Evolutionary conservation across 1,140 invertebrate species (phyloP).

Genomic region (Microvelia longipes): DNA sequence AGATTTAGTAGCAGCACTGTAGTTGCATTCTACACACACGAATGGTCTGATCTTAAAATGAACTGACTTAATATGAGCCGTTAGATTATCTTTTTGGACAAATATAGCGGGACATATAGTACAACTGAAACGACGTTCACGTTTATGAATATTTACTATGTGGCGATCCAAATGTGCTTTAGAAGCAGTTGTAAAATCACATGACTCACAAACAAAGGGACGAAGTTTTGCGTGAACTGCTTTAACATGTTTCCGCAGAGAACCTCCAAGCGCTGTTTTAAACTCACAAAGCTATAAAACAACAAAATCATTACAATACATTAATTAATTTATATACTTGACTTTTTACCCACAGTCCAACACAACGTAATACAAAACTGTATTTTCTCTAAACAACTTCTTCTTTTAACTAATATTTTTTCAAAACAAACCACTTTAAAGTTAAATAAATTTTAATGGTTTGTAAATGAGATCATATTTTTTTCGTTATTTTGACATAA

Average conservation of each 20-base stretch:
- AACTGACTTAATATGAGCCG: background rate
- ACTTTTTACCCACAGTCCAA: too few relatives aligned
- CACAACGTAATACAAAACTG: too few relatives aligned
- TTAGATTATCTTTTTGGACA: background rate
- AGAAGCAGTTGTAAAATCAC: background rate
- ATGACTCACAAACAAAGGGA: background rate
- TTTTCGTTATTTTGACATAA: too few relatives aligned
- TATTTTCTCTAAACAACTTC: too few relatives aligned
- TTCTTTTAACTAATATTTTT: too few relatives aligned
- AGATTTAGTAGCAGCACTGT: background rate
- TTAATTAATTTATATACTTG: too few relatives aligned
- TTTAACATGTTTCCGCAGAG: background rate
- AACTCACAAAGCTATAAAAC: conserved; percentile 1
- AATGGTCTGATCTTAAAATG: background rate
- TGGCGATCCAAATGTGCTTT: background rate
- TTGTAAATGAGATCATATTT: too few relatives aligned
- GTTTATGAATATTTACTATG: background rate
- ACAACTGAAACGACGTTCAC: background rate
- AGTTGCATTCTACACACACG: background rate
- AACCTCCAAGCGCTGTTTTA: background rate
- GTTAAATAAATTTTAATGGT: too few relatives aligned
- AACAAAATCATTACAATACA: too few relatives aligned
- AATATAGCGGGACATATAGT: background rate
- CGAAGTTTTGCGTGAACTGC: background rate
- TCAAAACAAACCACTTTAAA: too few relatives aligned